A percentile compares a stretch with the other conserved stretches of the same genome.
phyloP scores from a whole-genome alignment of 2,888 invertebrate genomes.

The Acanthosepion esculentum region DNA sequence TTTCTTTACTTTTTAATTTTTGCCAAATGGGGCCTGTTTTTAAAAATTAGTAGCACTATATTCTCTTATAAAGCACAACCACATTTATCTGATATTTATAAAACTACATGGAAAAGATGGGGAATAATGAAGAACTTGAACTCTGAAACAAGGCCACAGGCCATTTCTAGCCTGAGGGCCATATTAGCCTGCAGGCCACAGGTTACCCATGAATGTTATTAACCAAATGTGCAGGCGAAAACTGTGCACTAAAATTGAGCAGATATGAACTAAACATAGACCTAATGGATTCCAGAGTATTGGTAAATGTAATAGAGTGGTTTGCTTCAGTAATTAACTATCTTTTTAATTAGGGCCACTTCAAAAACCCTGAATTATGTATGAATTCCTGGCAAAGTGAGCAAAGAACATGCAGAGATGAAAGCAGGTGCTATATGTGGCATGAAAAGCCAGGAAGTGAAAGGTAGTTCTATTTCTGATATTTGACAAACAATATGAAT shows the following conservation, averaged over 20 bases:
- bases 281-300: neutral
- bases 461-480: neutral
- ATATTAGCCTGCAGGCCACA: slow-evolving; percentile 33
- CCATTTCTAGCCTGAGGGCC: slow-evolving; percentile 33
- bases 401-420: neutral
- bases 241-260: neutral
- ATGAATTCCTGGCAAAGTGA: neutral
- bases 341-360: neutral
- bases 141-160: slow-evolving; percentile 20
- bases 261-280: slow-evolving; percentile 23
- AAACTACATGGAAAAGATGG: neutral
- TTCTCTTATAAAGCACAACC: neutral
- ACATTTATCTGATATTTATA: neutral
- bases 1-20: neutral
- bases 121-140: neutral
- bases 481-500: neutral
- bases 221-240: slow-evolving; percentile 8
- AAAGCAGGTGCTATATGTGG: neutral
- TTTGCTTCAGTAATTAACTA: neutral
- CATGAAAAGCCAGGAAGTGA: neutral
- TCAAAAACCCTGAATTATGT: neutral
- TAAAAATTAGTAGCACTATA: neutral
- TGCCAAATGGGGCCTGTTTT: neutral
- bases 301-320: neutral
- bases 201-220: slow-evolving; percentile 33